phyloP scores from a whole-genome alignment of 2,797 vertebrate species.

The Hylomyscus alleni region DNA sequence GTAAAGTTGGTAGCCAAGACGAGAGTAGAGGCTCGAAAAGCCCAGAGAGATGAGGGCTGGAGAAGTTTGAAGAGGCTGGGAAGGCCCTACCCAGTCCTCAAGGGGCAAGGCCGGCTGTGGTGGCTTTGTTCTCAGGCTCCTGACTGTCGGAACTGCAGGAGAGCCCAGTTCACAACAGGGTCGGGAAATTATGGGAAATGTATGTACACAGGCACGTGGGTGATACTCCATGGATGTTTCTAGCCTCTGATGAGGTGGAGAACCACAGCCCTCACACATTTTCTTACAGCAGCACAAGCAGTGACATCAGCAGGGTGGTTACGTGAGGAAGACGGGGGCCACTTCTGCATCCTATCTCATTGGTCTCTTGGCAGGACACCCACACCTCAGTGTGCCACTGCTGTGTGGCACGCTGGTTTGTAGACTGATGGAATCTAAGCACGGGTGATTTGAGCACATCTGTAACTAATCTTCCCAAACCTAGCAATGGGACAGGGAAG shows the following conservation, averaged over 20 bases:
- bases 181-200: neutral
- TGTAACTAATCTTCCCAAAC: neutral
- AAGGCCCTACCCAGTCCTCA: neutral
- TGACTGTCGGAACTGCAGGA: rapidly evolving
- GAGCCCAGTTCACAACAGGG: neutral
- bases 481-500: too few relatives aligned
- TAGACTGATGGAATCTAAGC: neutral
- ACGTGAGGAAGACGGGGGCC: neutral
- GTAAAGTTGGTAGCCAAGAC: rapidly evolving
- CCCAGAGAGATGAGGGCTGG: neutral
- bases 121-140: neutral
- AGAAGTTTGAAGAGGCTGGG: neutral
- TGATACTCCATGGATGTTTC: neutral
- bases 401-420: neutral
- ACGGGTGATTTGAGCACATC: neutral
- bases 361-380: neutral
- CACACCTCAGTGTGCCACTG: neutral
- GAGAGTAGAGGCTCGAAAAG: neutral
- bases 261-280: rapidly evolving
- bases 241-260: neutral
- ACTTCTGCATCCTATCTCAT: neutral
- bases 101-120: neutral
- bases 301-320: rapidly evolving
- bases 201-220: too few relatives aligned
- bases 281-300: neutral